Base-by-base conservation (phyloP, 2,888 invertebrate genomes). In the Gandaritis pyraliata region DNA sequence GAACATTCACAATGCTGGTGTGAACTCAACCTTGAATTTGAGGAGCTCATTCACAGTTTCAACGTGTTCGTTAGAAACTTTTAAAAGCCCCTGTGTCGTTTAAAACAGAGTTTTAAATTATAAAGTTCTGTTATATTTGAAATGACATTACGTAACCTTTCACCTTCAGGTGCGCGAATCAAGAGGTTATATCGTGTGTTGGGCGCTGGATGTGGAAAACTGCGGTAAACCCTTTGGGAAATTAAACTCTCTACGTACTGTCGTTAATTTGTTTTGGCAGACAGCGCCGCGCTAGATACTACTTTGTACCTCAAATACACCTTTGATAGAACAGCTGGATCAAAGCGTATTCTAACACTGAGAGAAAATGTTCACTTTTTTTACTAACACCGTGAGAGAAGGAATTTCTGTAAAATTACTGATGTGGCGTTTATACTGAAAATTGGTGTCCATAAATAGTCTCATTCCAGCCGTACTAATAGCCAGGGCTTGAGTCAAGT, bases 181-280 rank as follows among this genome's bases (percentile, higher is more conserved):
- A 68, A 67, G 68, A 70, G 72, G 76, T 77, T 75, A 78, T 75
- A 75, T 73, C 65, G 78, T 77, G 78, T 77, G 73, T 69, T 59
- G 43, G 63, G 64, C 49, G 68, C 66, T 75, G 75, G 75, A 77
- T 72, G 74, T 77, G 76, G 79, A 81, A 80, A 81, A 82, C 78
- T 79, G 82, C 73, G 78, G 75, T 70, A 72, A 76, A 78, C 79
- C 89, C 88, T 76, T 71, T 83, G 90, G 90, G 90, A 90, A 90
- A 90, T 90, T 87, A 87, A 88, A 88, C 85, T 84, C 79, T 74
- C 73, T 72, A 73, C 72, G 75, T 76, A 74, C 74, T 70, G 84
- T 78, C 79, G 79, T 83, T 89, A 88, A 90, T 88, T 85, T 83
- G 86, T 86, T 86, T 82, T 83, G 85, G 81, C 84, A 73, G 73